Conservation (phyloP, 64 coral and sea anemone species). For the Actinia tenebrosa region DNA sequence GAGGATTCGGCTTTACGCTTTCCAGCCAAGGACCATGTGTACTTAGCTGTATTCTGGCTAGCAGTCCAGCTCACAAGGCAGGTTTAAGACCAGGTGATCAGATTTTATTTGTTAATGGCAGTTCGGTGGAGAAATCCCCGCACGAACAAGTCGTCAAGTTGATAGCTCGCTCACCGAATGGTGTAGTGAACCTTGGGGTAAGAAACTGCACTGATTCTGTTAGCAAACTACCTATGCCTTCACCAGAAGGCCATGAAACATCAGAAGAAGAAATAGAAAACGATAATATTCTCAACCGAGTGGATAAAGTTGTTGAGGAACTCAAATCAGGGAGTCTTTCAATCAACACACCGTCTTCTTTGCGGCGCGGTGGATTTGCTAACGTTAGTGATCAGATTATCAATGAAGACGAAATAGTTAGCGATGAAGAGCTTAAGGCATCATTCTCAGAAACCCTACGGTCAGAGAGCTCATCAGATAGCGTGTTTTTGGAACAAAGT, state of each 20-base stretch:
- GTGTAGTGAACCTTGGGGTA: conserved; percentile 63
- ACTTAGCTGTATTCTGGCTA: conserved; percentile 80
- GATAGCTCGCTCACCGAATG: conserved; percentile 70
- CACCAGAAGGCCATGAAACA: conserved; percentile 14
- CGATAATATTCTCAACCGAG: conserved; percentile 77
- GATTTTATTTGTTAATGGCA: conserved; percentile 82
- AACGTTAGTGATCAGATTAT: conserved; percentile 47
- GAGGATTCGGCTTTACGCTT: conserved; percentile 92
- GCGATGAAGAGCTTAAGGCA: conserved; percentile 88
- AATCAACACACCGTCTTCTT: conserved; percentile 17
- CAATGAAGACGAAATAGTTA: conserved; percentile 72
- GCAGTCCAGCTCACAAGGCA: conserved; percentile 87
- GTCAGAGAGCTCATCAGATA: conserved; percentile 41
- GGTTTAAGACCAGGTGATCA: conserved; percentile 83
- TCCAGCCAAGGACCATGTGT: conserved; percentile 90
- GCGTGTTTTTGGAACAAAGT: conserved; percentile 16
- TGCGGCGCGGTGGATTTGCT: background rate
- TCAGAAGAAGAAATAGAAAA: conserved; percentile 60
- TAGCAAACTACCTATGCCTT: conserved; percentile 1
- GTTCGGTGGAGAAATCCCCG: conserved; percentile 58
- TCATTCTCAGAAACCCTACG: conserved; percentile 71
- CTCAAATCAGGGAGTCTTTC: conserved; percentile 71
- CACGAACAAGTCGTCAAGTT: conserved; percentile 92
- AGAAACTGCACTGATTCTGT: conserved; percentile 39
- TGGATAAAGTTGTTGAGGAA: conserved; percentile 92